Base-by-base conservation (phyloP, 2,113 vertebrate species). In the Dinomys branickii region DNA sequence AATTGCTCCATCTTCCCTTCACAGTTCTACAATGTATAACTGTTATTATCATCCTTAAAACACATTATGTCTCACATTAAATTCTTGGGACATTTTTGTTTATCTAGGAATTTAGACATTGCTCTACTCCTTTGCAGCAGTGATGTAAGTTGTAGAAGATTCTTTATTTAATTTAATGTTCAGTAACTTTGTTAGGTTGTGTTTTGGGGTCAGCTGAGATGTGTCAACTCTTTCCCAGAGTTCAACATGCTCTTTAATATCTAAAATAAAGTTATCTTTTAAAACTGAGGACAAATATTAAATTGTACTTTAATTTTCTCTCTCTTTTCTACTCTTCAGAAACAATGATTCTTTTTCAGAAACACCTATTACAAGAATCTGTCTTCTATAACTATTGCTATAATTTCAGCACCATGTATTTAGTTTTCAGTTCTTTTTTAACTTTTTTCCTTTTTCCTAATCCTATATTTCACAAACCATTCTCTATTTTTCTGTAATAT, bases 221-320 rank as follows among this genome's bases (percentile, higher is more conserved):
- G 16, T 77, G 33, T 56, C 56, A 63, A 0, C 65, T 94, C 41
- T 35, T 77, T 71, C 28, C 56, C 58, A 91, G 63, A 26, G 88
- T 61, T 91, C 78, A 63, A 20, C 63, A 35, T 22, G 13, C 11
- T 83, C 22, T 83, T 93, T 92, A 82, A 88, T 94, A 88, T 52
- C 38, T 91, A 52, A 94, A 93, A 93, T 77, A 1, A 54, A 85
- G 13, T 71, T 96, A 83, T 50, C 33, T 56, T 93, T 94, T 50
- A 30, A 85, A 52, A 52, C 56, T 95, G 33, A 11, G 13, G 63
- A 73, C 44, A 91, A 87, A 90, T 85, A 92, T 77, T 67, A 52
- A 92, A 61, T 82, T 88, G 38, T 0, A 58, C 2, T 41, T 83
- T 54, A 50, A 30, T 67, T 95, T 84, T 63, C 9, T 26, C 1